Evolutionary conservation across 2,797 vertebrate genomes (phyloP).

Genomic region (Anguilla pacifica): DNA sequence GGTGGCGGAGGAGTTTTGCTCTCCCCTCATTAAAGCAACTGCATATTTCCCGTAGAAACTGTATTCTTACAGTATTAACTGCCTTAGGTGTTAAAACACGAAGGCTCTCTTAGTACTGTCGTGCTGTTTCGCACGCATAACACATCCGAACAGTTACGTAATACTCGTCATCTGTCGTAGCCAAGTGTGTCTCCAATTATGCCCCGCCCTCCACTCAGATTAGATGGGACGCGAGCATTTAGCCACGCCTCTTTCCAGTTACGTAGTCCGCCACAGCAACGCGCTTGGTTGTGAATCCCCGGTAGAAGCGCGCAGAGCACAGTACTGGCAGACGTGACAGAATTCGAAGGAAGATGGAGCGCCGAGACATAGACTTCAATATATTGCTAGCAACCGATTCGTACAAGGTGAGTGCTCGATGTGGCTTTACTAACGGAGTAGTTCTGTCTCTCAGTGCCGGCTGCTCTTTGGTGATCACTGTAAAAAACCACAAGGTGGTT

Average conservation of each 20-base stretch:
- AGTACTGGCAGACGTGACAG: constrained; percentile 40
- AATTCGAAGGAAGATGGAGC: constrained; percentile 80
- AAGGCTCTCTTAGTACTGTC: background rate
- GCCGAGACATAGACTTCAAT: constrained; percentile 83
- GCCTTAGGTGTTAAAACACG: background rate
- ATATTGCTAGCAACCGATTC: constrained; percentile 92
- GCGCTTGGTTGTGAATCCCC: constrained; percentile 42
- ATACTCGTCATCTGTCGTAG: background rate
- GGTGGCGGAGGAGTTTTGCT: background rate
- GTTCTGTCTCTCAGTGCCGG: background rate
- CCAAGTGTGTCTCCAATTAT: background rate
- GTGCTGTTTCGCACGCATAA: background rate
- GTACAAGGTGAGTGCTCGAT: constrained; percentile 82
- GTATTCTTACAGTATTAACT: background rate
- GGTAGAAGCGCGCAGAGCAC: constrained; percentile 48
- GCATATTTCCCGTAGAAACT: background rate
- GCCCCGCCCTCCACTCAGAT: constrained; percentile 5
- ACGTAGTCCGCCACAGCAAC: constrained; percentile 35
- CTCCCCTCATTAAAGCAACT: background rate
- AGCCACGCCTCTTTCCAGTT: constrained; percentile 31
- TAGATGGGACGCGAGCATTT: background rate
- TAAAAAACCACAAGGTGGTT: constrained; percentile 68
- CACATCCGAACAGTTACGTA: background rate
- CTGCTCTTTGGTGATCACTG: constrained; percentile 39
- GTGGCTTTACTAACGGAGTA: no score